phyloP scores from a whole-genome alignment of 1,140 invertebrate species.

The Bombus superbus region DNA sequence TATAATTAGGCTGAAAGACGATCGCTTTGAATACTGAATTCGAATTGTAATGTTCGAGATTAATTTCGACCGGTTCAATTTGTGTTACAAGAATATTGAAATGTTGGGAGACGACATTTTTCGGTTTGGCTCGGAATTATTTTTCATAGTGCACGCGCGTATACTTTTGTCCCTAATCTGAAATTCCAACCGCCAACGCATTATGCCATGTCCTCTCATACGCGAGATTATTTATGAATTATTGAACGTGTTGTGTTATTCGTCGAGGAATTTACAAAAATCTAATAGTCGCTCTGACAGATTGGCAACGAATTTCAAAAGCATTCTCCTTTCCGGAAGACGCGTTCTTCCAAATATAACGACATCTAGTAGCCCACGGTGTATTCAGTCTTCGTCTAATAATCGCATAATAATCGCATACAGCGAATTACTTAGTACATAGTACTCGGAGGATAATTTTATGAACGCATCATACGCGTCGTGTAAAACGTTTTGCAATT shows the following conservation, averaged over 20 bases:
- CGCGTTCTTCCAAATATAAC: too few species aligned
- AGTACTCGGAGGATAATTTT: neutral
- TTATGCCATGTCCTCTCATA: neutral
- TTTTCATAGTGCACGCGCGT: neutral
- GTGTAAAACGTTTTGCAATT: neutral
- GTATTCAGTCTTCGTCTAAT: too few species aligned
- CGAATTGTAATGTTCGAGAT: neutral
- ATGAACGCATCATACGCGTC: neutral
- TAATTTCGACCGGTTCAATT: neutral
- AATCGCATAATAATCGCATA: too few species aligned
- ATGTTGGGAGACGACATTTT: neutral
- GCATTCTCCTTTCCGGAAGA: too few species aligned
- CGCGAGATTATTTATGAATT: slow-evolving; percentile 8
- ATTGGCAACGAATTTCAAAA: neutral
- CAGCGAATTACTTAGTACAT: too few species aligned
- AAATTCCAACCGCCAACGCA: neutral
- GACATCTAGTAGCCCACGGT: too few species aligned
- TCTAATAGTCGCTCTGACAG: neutral
- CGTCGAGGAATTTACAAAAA: neutral
- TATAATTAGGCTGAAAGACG: too few species aligned
- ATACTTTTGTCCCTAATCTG: neutral
- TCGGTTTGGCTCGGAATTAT: neutral
- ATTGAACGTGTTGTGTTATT: neutral
- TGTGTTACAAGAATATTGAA: neutral
- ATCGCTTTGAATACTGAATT: too few species aligned